Percentiles rank a stretch among this genome's conserved stretches.
These are phyloP conservation scores for Drosophila ercepeae DNA, from an alignment of 1,140 invertebrate genomes.

Conservation along the genomic window DNA sequence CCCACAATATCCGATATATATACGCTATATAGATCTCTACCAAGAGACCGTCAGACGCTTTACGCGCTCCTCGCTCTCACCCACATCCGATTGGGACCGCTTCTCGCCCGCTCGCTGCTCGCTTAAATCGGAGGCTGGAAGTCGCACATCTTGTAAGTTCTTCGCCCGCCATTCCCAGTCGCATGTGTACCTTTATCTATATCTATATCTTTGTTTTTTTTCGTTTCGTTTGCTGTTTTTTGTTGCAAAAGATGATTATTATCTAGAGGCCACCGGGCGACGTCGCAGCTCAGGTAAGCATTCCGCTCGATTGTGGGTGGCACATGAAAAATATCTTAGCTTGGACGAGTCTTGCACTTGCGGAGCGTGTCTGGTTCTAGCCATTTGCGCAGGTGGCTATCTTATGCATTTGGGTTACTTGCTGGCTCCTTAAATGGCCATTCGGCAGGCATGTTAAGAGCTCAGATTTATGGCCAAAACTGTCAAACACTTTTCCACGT, in stretches of 20 bases:
- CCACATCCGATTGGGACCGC: slow-evolving; percentile 81
- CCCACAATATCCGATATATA: not conserved
- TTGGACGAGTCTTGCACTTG: not conserved
- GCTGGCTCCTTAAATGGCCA: slow-evolving; percentile 71
- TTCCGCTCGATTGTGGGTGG: slow-evolving; percentile 37
- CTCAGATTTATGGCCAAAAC: slow-evolving; percentile 56
- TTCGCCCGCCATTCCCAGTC: slow-evolving; percentile 5
- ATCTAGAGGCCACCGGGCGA: slow-evolving; percentile 83
- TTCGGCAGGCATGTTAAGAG: slow-evolving; percentile 32
- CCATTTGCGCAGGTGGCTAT: slow-evolving; percentile 74
- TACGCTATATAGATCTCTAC: slow-evolving; percentile 70
- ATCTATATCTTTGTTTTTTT: slow-evolving; percentile 48
- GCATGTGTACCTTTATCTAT: slow-evolving; percentile 43
- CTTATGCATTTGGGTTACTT: slow-evolving; percentile 74
- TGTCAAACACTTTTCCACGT: slow-evolving; percentile 5
- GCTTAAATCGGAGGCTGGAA: slow-evolving; percentile 72
- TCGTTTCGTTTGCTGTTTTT: slow-evolving; percentile 46
- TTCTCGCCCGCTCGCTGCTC: slow-evolving; percentile 73
- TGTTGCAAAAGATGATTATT: slow-evolving; percentile 78
- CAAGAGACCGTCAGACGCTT: slow-evolving; percentile 83
- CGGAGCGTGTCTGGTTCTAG: slow-evolving; percentile 28
- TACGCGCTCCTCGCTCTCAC: slow-evolving; percentile 82
- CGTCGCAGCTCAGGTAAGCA: slow-evolving; percentile 83
- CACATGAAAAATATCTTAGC: not conserved
- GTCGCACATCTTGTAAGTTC: slow-evolving; percentile 79